Base-by-base conservation (phyloP, 2,797 vertebrate genomes). In the Leucoraja ocellata region DNA sequence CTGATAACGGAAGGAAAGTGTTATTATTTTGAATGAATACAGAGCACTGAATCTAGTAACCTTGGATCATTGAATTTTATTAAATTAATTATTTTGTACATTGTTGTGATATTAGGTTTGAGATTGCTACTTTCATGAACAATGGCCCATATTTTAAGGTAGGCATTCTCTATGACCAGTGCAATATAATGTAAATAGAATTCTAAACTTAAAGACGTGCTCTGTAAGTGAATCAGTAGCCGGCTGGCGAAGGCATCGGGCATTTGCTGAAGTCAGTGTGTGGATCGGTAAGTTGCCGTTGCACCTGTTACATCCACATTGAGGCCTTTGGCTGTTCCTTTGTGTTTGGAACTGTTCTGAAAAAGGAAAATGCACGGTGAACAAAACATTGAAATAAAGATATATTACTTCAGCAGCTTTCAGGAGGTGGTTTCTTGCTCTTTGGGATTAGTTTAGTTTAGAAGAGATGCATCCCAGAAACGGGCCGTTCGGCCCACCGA, bases 181-280 rank as follows among this genome's bases (percentile, higher is more conserved):
- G 63, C 63, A 68, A 88, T 65, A 88, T 68, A 88, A 88, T 88
- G 84, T 88, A 88, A 88, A 88, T 88, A 68, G 16, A 21, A 32
- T 63, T 81, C 21, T 88, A 7, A 68, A 88, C 21, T 23, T n/a
- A 36, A 68, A 36, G 61, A 68, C 14, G 7, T 65, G n/a, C 28
- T 65, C 65, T 32, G 28, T 68, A 68, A 88, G 32, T 68, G 21
- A 36, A 21, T 68, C 36, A 14, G 16, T 68, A 65, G 63, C 61
- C 32, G 32, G 63, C 61, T 88, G 36, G 32, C 84, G 10, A 68
- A 65, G 7, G n/a, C 1, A 65, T 68, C 2, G 16, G n/a, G 61
- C 14, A 18, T 65, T 65, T n/a, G 16, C 2, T 18, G 14, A 65
- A 61, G 61, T 18, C 83, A 9, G n/a, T 65, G 58, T 36, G 18